phyloP scores from a whole-genome alignment of 2,797 vertebrate species.

The Neosalanx taihuensis region DNA sequence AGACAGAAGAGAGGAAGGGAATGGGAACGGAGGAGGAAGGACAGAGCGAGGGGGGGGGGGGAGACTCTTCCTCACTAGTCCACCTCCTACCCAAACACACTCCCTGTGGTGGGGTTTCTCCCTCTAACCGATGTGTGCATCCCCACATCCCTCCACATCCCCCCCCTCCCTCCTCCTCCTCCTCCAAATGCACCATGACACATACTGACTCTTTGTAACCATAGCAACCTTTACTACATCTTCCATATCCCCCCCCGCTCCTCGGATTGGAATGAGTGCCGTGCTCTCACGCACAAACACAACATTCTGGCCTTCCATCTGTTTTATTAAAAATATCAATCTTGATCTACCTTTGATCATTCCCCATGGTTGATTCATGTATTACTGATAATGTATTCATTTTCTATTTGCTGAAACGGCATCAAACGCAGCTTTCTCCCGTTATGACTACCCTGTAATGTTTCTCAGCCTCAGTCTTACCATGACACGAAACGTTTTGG shows the following conservation, averaged over 20 bases:
- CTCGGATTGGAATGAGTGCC: too few species aligned
- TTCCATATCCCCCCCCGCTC: too few species aligned
- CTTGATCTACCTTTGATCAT: too few species aligned
- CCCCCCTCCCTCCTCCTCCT: not conserved
- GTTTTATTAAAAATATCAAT: not conserved
- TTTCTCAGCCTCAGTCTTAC: too few species aligned
- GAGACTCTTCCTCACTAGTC: conserved; percentile 16
- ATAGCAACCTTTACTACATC: conserved; percentile 61
- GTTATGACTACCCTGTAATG: too few species aligned
- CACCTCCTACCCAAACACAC: conserved; percentile 9
- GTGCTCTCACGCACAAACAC: not conserved
- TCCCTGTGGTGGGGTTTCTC: not conserved
- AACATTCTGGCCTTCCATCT: not conserved
- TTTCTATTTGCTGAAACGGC: too few species aligned
- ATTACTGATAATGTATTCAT: too few species aligned
- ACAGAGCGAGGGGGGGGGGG: not conserved
- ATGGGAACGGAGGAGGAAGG: not conserved
- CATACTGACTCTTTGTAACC: conserved; percentile 58
- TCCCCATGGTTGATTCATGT: too few species aligned
- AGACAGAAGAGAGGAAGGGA: conserved; percentile 7
- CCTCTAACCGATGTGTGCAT: conserved; percentile 14
- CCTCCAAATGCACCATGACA: conserved; percentile 16
- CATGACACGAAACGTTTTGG: too few species aligned
- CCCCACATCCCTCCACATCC: conserved; percentile 9
- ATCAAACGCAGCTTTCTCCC: too few species aligned